Evolutionary conservation across 1,140 invertebrate species (phyloP).

Genomic region (Copidosoma floridanum): DNA sequence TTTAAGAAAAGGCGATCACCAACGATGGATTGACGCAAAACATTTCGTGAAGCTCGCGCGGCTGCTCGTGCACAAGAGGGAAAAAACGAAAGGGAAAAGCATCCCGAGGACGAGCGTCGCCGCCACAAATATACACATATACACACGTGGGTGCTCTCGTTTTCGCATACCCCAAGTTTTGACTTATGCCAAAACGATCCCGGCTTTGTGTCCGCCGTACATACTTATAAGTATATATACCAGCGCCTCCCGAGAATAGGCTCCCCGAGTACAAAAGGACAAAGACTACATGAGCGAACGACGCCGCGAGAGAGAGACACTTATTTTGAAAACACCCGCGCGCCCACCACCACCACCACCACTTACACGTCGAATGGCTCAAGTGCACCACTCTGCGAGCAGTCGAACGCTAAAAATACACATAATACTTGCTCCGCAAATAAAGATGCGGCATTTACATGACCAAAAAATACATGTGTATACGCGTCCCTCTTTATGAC

Average conservation of each 20-base stretch:
- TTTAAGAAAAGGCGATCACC: too few species aligned
- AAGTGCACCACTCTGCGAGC: slow-evolving; percentile 7
- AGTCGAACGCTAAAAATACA: slow-evolving; percentile 38
- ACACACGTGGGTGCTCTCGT: too few species aligned
- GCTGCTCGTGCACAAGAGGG: too few species aligned
- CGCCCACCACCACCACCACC: too few species aligned
- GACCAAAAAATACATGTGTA: slow-evolving; percentile 46
- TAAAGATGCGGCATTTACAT: slow-evolving; percentile 54
- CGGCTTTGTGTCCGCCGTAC: slow-evolving; percentile 52
- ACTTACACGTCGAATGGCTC: slow-evolving; percentile 42
- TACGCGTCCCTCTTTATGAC: too few species aligned
- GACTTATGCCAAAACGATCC: slow-evolving; percentile 56
- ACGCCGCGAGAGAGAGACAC: slow-evolving; percentile 14
- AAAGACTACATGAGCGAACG: too few species aligned
- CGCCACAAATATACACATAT: too few species aligned
- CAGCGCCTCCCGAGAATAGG: slow-evolving; percentile 22
- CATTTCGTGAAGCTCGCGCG: too few species aligned
- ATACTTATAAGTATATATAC: too few species aligned
- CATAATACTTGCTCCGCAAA: slow-evolving; percentile 38
- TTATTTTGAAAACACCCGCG: slow-evolving; percentile 20
- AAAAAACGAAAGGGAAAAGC: too few species aligned
- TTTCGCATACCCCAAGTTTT: slow-evolving; percentile 39
- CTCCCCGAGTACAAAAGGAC: not conserved
- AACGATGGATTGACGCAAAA: too few species aligned
- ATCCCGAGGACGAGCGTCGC: too few species aligned